Evolutionary conservation across 92 coral and sea anemone species (phyloP), one percentile per base, ranked within the genome.

Genomic region (Parazoanthus swiftii): DNA sequence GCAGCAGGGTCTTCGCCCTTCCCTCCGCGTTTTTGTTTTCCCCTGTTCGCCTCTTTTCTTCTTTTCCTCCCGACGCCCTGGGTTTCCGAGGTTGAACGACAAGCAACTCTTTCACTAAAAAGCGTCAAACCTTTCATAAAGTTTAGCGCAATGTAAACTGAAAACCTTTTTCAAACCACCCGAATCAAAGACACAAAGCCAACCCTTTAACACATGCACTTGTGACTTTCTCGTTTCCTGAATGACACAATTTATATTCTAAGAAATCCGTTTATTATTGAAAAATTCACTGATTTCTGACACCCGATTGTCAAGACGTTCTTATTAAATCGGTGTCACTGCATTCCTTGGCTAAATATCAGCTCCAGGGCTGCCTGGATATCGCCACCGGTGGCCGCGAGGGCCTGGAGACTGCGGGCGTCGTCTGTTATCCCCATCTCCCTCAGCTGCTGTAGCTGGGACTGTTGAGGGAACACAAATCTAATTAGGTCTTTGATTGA

Each of bases 401-500:
- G 88, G 29, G 98, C 98, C 86, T 89, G 98, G 80, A 97, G 91
- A 89, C 99, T 97, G 76, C 89, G 91, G 44, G 98, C 94, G 74
- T 97, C 98, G 85, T 97, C 98, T 13, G 98, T 93, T 84, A 97
- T 95, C 2, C 99, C 99, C 98, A 97, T 97, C 82, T 94, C 97
- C 23, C 99, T 90, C 15, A 97, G 91, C 83, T 97, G 99, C 88
- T 94, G 99, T n/a, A 97, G 94, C 74, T 97, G 98, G 9, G 93
- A 81, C 99, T 97, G 54, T 8, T 42, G 76, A 25, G 13, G 38
- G 48, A 77, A 77, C 79, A 46, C 0, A 76, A 56, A 18, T 23
- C 6, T 4, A 4, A 43, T 21, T 21, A 58, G 14, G 59, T 13
- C 20, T 13, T 54, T 11, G 20, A 13, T 11, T 54, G 3, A 15